These are phyloP conservation scores for Mastacembelus armatus DNA, from an alignment of 2,797 vertebrate species.

Conservation along the genomic window DNA sequence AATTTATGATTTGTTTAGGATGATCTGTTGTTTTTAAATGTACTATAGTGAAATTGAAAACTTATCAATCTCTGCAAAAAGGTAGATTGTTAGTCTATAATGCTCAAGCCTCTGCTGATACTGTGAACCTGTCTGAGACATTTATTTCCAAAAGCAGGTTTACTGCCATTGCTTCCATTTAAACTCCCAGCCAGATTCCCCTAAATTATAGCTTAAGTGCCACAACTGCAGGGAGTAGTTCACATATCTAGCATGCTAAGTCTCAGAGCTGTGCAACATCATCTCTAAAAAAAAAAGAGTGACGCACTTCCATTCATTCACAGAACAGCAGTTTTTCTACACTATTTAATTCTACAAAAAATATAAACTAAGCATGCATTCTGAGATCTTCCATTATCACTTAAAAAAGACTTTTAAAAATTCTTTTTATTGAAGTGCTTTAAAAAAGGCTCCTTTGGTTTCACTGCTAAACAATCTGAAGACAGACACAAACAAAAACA, in stretches of 20 bases:
- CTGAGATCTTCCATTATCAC: constrained; percentile 18
- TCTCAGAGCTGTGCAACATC: constrained; percentile 41
- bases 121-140: constrained; percentile 35
- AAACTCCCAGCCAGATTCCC: constrained; percentile 67
- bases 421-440: no score
- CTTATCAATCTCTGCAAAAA: not conserved
- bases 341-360: constrained; percentile 43
- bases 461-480: constrained; percentile 19
- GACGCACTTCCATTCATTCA: constrained; percentile 65
- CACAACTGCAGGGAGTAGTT: constrained; percentile 79
- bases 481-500: constrained; percentile 20
- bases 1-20: no score
- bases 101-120: constrained; percentile 29
- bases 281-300: constrained; percentile 65
- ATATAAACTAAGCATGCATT: constrained; percentile 19
- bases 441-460: constrained; percentile 1
- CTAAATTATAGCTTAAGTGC: constrained; percentile 81
- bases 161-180: constrained; percentile 74
- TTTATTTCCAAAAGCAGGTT: constrained; percentile 51
- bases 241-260: constrained; percentile 60
- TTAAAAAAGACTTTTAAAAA: constrained; percentile 22
- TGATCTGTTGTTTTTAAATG: no score
- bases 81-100: not conserved
- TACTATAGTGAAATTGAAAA: constrained; percentile 8
- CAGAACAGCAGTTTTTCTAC: constrained; percentile 46